Evolutionary conservation across 2,113 vertebrate species (phyloP), one percentile per base, ranked within the genome.

Genomic region (Halichoerus grypus): DNA sequence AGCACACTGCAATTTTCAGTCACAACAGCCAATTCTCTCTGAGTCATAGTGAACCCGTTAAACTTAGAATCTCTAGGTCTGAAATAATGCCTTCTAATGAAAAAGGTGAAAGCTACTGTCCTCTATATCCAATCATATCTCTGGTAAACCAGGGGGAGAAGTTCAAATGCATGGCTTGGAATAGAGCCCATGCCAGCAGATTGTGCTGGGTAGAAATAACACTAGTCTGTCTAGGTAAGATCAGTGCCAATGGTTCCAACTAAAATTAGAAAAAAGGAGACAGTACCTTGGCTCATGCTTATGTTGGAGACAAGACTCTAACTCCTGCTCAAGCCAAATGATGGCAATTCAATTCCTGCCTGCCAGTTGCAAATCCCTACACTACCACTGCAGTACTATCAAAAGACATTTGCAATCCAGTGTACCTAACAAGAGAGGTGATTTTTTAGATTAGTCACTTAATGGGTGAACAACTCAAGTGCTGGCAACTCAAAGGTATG

Each of bases 181-280:
- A 98, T 61, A 31, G 24, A 97, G 98, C 76, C 94, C 94, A 31
- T 13, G 3, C 97, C 98, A 98, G 98, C 98, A 99, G 98, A 98
- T 98, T 94, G 67, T 97, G 97, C 98, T 74, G 86, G 98, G 98
- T 98, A 98, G 97, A 98, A 98, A 98, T 98, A 94, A 92, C 91
- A 85, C 98, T 98, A 98, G 98, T 98, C 98, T 99, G 99, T 98
- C 98, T 98, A 98, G 99, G 98, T 98, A 98, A 98, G 98, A 98
- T 98, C 96, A 87, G 97, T 99, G 99, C 98, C 99, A 99, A 98
- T 96, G 98, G 95, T 88, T 98, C 98, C 94, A 94, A 85, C 98
- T 99, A 99, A 99, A 99, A 98, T 99, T 99, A 99, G 98, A 98
- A 99, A 98, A 97, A 19, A 86, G 98, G 98, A 98, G 97, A 98